These are phyloP conservation scores for Reinhardtius hippoglossoides DNA, from an alignment of 2,113 vertebrate species.

Conservation along the genomic window DNA sequence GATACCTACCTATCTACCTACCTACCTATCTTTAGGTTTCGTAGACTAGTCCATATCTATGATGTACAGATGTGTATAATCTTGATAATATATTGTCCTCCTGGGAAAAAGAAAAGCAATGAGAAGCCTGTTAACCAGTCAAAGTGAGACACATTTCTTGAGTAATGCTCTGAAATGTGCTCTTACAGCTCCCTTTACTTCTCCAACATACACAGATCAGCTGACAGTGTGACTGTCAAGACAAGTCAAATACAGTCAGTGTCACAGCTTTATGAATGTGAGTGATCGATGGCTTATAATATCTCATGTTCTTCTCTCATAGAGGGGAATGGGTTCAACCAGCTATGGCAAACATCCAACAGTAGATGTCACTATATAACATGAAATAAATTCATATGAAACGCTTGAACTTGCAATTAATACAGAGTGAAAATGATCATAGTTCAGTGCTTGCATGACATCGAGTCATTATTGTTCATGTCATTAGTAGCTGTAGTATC, in stretches of 20 bases:
- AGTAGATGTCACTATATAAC: slow-evolving; percentile 54
- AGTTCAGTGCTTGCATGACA: background rate
- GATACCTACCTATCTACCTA: no score
- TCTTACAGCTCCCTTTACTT: background rate
- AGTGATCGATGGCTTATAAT: slow-evolving; percentile 28
- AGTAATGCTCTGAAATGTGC: background rate
- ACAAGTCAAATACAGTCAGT: background rate
- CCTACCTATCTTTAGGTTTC: background rate
- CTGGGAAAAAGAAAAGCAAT: background rate
- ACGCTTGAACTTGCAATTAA: background rate
- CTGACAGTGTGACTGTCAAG: background rate
- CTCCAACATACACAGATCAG: background rate
- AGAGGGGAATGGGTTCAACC: slow-evolving; percentile 39
- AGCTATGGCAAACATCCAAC: slow-evolving; percentile 2
- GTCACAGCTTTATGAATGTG: slow-evolving; percentile 9
- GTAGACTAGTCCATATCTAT: no score
- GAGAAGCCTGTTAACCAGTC: background rate
- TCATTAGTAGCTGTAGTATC: background rate
- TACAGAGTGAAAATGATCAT: background rate
- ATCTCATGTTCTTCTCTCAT: background rate
- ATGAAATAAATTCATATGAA: slow-evolving; percentile 7
- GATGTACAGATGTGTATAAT: background rate
- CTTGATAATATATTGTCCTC: background rate
- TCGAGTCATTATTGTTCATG: background rate
- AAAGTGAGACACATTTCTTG: background rate